Evolutionary conservation across 1,140 invertebrate genomes (phyloP).

Genomic region (Vanessa tameamea): DNA sequence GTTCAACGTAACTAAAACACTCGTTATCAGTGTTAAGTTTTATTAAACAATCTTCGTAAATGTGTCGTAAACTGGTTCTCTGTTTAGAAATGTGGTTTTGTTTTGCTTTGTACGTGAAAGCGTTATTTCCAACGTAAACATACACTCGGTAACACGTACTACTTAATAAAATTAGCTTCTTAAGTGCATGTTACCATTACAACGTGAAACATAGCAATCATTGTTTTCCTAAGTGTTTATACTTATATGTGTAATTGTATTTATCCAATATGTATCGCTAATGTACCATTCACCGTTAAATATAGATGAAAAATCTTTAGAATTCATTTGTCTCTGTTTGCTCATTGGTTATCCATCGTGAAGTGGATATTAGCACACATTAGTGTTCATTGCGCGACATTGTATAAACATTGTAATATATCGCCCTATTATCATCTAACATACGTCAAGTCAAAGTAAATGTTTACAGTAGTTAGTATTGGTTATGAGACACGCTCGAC

Average conservation of each 20-base stretch:
- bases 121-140: constrained; percentile 39
- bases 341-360: constrained; percentile 54
- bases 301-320: constrained; percentile 22
- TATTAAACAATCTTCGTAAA: constrained; percentile 29
- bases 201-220: constrained; percentile 23
- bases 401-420: constrained; percentile 67
- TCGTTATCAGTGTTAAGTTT: constrained; percentile 26
- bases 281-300: constrained; percentile 19
- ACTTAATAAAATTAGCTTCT: constrained; percentile 44
- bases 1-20: constrained; percentile 17
- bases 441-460: constrained; percentile 58
- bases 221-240: constrained; percentile 16
- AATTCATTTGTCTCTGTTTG: constrained; percentile 40
- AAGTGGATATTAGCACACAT: constrained; percentile 57
- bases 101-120: constrained; percentile 31
- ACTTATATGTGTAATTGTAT: background rate
- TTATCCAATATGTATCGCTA: constrained; percentile 1
- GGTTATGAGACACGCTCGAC: constrained; percentile 32
- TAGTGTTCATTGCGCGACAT: constrained; percentile 52
- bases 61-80: constrained; percentile 23
- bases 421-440: constrained; percentile 61
- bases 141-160: constrained; percentile 36
- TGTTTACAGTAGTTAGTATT: constrained; percentile 59
- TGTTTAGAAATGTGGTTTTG: constrained; percentile 36
- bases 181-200: constrained; percentile 30